Evolutionary conservation across 2,113 vertebrate genomes (phyloP).

Genomic region (Ceuthmochares aereus): DNA sequence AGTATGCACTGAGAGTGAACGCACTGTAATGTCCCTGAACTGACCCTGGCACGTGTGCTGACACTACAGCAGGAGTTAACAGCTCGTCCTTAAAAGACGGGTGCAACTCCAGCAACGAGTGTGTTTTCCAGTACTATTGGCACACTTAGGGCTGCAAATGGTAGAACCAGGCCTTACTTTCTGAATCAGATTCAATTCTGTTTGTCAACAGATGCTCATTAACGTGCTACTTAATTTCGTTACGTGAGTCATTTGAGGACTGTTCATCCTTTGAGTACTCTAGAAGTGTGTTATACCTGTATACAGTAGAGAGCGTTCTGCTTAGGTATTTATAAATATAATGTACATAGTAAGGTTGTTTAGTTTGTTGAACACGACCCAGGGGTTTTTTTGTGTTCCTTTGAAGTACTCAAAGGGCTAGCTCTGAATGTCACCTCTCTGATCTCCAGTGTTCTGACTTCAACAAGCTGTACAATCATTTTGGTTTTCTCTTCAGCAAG

Average conservation of each 20-base stretch:
- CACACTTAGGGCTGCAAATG: slow-evolving; percentile 47
- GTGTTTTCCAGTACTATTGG: not conserved
- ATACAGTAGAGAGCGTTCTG: slow-evolving; percentile 24
- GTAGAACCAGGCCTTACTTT: slow-evolving; percentile 78
- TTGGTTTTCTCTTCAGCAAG: slow-evolving; percentile 12
- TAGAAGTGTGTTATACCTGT: slow-evolving; percentile 18
- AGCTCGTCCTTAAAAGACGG: not conserved
- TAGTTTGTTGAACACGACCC: slow-evolving; percentile 34
- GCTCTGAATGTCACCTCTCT: slow-evolving; percentile 66
- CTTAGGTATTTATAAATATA: slow-evolving; percentile 58
- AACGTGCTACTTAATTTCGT: slow-evolving; percentile 24
- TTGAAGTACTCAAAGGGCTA: slow-evolving; percentile 77
- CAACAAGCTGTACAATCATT: slow-evolving; percentile 57
- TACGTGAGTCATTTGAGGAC: not conserved
- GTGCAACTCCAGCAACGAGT: not conserved
- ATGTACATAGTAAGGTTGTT: slow-evolving; percentile 53
- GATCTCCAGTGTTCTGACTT: slow-evolving; percentile 36
- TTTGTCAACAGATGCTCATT: slow-evolving; percentile 61
- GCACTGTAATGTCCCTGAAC: slow-evolving; percentile 32
- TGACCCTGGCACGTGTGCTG: not conserved
- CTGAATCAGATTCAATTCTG: slow-evolving; percentile 62
- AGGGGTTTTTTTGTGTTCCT: slow-evolving; percentile 2
- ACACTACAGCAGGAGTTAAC: not conserved
- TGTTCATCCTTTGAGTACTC: slow-evolving; percentile 55
- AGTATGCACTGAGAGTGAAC: slow-evolving; percentile 68